Base-by-base conservation (phyloP, 92 coral and sea anemone genomes). In the Epizoanthus illoricatus region DNA sequence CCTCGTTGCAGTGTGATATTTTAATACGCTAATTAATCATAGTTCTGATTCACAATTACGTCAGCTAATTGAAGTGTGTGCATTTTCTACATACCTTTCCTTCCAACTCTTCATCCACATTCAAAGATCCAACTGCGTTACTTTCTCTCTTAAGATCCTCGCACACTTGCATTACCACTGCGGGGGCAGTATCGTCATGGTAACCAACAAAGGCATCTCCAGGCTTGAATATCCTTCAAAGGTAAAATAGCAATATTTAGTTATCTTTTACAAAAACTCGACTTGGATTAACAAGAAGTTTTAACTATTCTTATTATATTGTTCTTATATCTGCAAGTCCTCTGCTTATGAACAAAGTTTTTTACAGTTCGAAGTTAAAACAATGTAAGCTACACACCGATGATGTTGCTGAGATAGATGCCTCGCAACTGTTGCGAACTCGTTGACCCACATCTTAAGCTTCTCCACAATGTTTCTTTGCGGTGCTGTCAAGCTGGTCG, bases 121-220 rank as follows among this genome's bases (percentile, higher is more conserved):
- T n/a, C n/a, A n/a, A n/a, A n/a, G 69, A 64, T 4, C 69, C 85
- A 2, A n/a, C 75, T 41, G 61, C 76, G 62, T 84, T 75, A 3
- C 65, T 58, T n/a, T 55, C 71, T 36, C 18, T 42, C 33, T 60
- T 70, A 49, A 76, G 87, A 5, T 89, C 88, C 45, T 81, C 85
- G 64, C 90, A 91, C 20, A 92, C 92, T 73, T 89, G 93, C 69
- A 94, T 79, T 11, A 94, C 91, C 28, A 94, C 86, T 21, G 98
- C 86, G 43, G 98, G 92, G 41, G 89, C 84, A 39, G 98, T 91
- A 80, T 94, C 98, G 69, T 86, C 86, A n/a, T 93, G 94, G 69
- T 81, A 93, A 9, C 98, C 98, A 68, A 91, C 91, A 87, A 93
- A 91, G 73, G 94, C 90, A 81, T 93, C 98, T 7, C 90, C 94